Evolutionary conservation across 2,888 invertebrate species (phyloP).

Genomic region (Gymnosoma rotundatum): DNA sequence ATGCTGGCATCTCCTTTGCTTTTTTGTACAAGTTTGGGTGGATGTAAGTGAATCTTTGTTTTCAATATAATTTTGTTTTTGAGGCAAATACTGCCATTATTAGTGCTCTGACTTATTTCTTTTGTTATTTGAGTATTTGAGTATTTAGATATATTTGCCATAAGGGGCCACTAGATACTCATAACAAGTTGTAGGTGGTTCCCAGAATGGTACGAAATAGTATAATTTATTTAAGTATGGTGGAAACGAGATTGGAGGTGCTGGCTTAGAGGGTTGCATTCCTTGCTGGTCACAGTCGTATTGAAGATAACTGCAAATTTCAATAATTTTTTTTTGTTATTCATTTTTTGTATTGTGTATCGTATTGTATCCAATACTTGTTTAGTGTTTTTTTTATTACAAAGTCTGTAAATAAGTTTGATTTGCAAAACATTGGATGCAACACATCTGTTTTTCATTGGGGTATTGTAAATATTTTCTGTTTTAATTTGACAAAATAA

Average conservation of each 20-base stretch:
- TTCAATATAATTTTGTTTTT: slow-evolving; percentile 45
- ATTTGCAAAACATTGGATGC: slow-evolving; percentile 17
- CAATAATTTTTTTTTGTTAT: too few relatives aligned
- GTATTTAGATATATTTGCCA: slow-evolving; percentile 27
- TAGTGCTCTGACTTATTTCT: slow-evolving; percentile 63
- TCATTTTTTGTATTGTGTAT: neutral
- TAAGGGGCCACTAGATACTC: slow-evolving; percentile 43
- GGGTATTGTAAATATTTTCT: neutral
- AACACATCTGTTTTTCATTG: slow-evolving; percentile 21
- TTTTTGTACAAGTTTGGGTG: neutral
- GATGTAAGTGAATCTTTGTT: slow-evolving; percentile 5
- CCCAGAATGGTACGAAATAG: too few relatives aligned
- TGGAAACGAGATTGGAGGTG: too few relatives aligned
- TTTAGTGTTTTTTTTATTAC: neutral
- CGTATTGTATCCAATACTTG: neutral
- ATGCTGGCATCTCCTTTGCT: slow-evolving; percentile 14
- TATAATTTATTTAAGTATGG: too few relatives aligned
- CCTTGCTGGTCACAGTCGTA: neutral
- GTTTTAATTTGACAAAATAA: slow-evolving; percentile 15
- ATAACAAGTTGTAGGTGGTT: slow-evolving; percentile 60
- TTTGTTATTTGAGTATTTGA: slow-evolving; percentile 15
- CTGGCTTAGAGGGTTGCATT: neutral
- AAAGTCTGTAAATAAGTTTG: neutral
- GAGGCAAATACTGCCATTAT: slow-evolving; percentile 67
- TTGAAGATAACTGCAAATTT: too few relatives aligned